Conservation (phyloP, 2,113 vertebrate species). For the Bos javanicus region DNA sequence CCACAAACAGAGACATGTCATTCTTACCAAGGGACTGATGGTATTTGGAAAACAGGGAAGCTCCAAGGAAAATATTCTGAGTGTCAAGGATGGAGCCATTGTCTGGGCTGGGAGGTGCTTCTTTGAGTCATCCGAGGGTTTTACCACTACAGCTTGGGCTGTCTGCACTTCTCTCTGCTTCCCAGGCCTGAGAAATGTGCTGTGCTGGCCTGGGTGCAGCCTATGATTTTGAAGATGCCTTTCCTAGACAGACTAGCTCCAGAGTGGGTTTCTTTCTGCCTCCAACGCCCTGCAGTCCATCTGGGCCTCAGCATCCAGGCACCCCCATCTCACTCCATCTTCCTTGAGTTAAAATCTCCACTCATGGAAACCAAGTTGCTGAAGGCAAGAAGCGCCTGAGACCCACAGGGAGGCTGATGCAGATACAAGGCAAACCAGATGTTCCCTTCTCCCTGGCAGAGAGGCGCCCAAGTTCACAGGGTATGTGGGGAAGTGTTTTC, state of each 20-base stretch:
- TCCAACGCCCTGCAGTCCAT: neutral
- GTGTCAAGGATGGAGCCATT: neutral
- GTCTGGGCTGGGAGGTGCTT: neutral
- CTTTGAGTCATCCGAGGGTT: neutral
- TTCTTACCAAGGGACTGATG: neutral
- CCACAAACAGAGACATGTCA: neutral
- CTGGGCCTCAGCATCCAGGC: neutral
- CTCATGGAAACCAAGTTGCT: neutral
- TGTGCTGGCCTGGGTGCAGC: too few species aligned
- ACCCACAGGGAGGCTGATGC: conserved; percentile 13
- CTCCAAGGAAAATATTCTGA: neutral
- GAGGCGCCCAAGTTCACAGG: conserved; percentile 64
- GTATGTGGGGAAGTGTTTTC: conserved; percentile 72
- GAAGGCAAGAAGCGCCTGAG: neutral
- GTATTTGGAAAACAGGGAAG: neutral
- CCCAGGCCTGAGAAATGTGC: neutral
- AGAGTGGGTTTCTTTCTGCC: neutral
- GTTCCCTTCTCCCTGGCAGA: conserved; percentile 68
- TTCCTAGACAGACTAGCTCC: neutral
- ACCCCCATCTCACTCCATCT: neutral
- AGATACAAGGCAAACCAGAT: conserved; percentile 63
- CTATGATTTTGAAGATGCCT: neutral
- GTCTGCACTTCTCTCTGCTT: neutral
- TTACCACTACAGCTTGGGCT: neutral
- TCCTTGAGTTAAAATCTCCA: neutral